Percentiles rank a stretch among this genome's conserved stretches.
phyloP scores from a whole-genome alignment of 2,113 vertebrate species.

The Eretmochelys imbricata region DNA sequence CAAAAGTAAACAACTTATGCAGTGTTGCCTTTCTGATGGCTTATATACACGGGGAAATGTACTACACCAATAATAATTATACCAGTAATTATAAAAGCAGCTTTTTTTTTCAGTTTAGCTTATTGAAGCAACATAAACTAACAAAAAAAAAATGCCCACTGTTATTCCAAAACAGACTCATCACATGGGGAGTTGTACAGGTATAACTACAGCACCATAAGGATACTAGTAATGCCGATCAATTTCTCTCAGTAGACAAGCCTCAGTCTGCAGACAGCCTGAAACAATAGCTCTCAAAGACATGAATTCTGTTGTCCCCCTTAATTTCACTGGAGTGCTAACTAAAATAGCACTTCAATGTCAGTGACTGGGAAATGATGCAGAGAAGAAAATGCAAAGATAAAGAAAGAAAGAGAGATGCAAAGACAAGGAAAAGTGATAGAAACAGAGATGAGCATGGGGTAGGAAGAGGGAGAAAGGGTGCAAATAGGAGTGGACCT shows the following conservation, averaged over 20 bases:
- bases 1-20: neutral
- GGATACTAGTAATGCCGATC: rapidly evolving
- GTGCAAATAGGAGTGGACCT: neutral
- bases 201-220: neutral
- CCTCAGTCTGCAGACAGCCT: neutral
- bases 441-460: neutral
- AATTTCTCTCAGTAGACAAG: neutral
- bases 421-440: neutral
- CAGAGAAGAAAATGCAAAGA: neutral
- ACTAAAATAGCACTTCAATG: neutral
- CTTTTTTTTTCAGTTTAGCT: neutral
- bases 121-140: neutral
- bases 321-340: neutral
- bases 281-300: neutral
- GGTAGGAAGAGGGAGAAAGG: neutral
- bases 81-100: neutral
- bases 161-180: neutral
- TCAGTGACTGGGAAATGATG: neutral
- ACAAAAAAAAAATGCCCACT: neutral
- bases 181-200: neutral
- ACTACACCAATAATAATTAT: neutral
- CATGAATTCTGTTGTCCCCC: neutral
- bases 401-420: neutral
- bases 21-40: no score
- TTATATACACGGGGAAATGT: neutral